These are phyloP conservation scores for Eufriesea mexicana DNA, from an alignment of 1,140 invertebrate species.

Conservation along the genomic window DNA sequence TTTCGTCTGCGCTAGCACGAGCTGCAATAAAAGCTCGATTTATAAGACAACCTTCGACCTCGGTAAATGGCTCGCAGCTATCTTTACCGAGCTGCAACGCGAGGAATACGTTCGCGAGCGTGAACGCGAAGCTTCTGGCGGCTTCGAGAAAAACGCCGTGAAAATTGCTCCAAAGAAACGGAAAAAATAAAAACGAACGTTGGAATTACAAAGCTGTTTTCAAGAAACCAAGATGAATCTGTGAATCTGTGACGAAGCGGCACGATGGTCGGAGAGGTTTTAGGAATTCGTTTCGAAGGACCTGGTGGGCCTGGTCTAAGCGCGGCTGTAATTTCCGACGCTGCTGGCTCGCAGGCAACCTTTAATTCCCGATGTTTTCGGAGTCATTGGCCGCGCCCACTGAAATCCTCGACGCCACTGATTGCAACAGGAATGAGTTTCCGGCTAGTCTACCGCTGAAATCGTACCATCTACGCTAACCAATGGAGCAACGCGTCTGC, in stretches of 20 bases:
- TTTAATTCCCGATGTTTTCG: constrained; percentile 41
- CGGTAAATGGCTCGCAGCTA: constrained; percentile 57
- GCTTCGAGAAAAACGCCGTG: neutral
- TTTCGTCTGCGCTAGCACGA: constrained; percentile 47
- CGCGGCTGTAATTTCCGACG: constrained; percentile 20
- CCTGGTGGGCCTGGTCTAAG: too few relatives aligned
- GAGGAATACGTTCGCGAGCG: neutral
- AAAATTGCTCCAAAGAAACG: neutral
- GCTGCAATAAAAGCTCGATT: constrained; percentile 65
- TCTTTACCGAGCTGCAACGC: constrained; percentile 44
- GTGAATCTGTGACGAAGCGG: neutral
- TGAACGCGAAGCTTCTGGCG: neutral
- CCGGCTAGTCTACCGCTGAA: neutral
- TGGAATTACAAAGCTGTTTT: too few relatives aligned
- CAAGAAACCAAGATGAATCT: too few relatives aligned
- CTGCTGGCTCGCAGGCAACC: constrained; percentile 8
- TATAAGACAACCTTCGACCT: constrained; percentile 70
- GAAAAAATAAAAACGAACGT: too few relatives aligned
- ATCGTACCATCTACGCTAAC: too few relatives aligned
- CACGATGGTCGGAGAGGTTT: neutral
- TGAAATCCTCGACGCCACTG: constrained; percentile 4
- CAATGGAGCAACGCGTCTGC: too few relatives aligned
- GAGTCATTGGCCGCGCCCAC: constrained; percentile 57
- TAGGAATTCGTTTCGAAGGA: neutral
- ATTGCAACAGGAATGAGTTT: constrained; percentile 35